These are phyloP conservation scores for Pelodiscus sinensis DNA, from an alignment of 2,113 vertebrate genomes.

Conservation along the genomic window DNA sequence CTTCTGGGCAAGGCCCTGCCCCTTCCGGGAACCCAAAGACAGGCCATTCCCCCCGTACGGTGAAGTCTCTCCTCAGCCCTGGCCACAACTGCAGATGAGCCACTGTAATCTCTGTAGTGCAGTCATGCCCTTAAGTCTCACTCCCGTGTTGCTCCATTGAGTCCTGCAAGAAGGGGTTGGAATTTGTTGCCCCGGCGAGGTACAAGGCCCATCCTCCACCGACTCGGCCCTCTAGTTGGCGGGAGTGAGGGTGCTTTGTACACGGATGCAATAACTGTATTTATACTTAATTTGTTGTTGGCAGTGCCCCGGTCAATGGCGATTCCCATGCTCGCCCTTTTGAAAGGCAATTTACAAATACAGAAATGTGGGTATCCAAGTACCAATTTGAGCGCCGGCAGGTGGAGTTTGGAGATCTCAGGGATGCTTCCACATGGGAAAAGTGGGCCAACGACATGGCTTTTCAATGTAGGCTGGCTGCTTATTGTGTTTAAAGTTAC, in stretches of 20 bases:
- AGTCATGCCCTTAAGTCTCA: neutral
- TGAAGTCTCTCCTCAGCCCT: no score
- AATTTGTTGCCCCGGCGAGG: neutral
- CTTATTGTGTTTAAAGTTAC: no score
- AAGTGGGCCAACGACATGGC: neutral
- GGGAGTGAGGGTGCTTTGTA: no score
- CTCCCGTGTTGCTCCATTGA: fast-evolving
- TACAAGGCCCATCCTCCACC: neutral
- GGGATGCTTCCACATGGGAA: neutral
- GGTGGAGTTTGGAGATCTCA: neutral
- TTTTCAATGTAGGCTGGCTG: no score
- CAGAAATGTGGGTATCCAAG: neutral
- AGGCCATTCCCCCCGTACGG: no score
- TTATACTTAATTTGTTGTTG: fast-evolving
- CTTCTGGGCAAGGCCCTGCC: no score
- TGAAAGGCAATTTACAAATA: neutral
- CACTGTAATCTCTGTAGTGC: neutral
- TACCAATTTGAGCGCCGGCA: neutral
- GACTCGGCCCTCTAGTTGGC: fast-evolving
- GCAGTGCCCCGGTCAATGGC: fast-evolving
- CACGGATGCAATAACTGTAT: neutral
- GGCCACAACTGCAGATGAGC: neutral
- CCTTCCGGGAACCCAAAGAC: no score
- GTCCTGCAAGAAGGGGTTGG: fast-evolving
- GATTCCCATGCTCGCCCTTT: neutral